Evolutionary conservation across 2,888 invertebrate genomes (phyloP), one percentile per base, ranked within the genome.

Genomic region (Achlya flavicornis): DNA sequence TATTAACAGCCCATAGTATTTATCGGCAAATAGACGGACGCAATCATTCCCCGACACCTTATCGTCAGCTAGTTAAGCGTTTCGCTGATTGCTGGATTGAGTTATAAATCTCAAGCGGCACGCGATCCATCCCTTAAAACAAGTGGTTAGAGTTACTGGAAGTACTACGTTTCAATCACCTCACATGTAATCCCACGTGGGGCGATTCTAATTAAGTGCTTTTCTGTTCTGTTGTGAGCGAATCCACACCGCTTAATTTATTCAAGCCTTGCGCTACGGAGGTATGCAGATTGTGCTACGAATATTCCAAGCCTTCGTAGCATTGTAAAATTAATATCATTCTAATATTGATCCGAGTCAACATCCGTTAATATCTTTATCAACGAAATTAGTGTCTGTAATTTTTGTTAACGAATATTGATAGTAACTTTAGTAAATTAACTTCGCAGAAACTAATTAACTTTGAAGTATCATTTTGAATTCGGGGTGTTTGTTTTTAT

Each of bases 21-120:
- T 77, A 78, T 80, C 76, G 77, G 73, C 67, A 76, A 81, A 85
- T 84, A 88, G 86, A 86, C 83, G 81, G 83, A 77, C 76, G 82
- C 85, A 81, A 91, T 91, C 88, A 87, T 83, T 88, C 81, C 82
- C 79, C 88, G 84, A 87, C 90, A 90, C 90, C 90, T 91, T 92
- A 93, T 92, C 92, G 87, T 86, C 87, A 85, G 87, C 86, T 91
- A 86, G 90, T 92, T 92, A 91, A 92, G 89, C 89, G 92, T 90
- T 93, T 88, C 87, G 77, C 86, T 92, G 92, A 93, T 92, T 92
- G 91, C 83, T 87, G 85, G 87, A 92, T 91, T 91, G 92, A 91
- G 92, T 88, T 88, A 88, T 93, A 93, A 93, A 92, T 92, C 91
- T 91, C 74, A 65, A 67, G 75, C 78, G 82, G 89, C 93, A 93